Evolutionary conservation across 2,797 vertebrate genomes (phyloP).

Genomic region (Antrozous pallidus): DNA sequence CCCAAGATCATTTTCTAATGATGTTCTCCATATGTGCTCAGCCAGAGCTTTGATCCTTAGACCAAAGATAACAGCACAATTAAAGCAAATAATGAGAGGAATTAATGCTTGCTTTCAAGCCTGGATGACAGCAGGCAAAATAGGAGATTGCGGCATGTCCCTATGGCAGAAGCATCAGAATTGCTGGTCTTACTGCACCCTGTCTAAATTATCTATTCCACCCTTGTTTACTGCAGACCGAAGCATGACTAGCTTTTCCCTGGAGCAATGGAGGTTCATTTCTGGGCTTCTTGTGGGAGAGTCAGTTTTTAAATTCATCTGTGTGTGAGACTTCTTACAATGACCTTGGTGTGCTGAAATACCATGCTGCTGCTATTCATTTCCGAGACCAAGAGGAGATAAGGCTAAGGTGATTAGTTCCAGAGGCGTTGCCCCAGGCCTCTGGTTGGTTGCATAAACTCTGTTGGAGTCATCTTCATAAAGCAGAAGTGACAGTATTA

Average conservation of each 20-base stretch:
- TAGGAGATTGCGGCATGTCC: not conserved
- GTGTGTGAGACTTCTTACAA: not conserved
- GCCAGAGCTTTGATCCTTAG: conserved; percentile 27
- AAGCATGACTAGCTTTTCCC: conserved; percentile 30
- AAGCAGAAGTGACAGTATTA: conserved; percentile 57
- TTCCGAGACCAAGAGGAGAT: conserved; percentile 8
- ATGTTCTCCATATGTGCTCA: not conserved
- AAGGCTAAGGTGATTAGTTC: conserved; percentile 59
- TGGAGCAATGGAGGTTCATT: not conserved
- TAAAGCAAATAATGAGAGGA: conserved; percentile 28
- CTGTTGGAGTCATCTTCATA: not conserved
- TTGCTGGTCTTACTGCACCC: not conserved
- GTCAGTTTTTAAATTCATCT: not conserved
- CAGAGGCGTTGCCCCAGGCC: not conserved
- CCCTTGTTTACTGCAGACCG: not conserved
- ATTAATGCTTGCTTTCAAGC: conserved; percentile 31
- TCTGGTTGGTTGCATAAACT: not conserved
- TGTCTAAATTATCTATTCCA: not conserved
- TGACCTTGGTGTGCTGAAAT: not conserved
- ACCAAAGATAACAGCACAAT: not conserved
- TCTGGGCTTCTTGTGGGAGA: not conserved
- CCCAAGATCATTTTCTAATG: conserved; percentile 39
- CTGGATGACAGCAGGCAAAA: not conserved
- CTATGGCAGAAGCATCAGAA: not conserved
- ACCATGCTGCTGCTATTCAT: not conserved